Evolutionary conservation across 2,113 vertebrate species (phyloP).

Genomic region (Cyprinus carpio): DNA sequence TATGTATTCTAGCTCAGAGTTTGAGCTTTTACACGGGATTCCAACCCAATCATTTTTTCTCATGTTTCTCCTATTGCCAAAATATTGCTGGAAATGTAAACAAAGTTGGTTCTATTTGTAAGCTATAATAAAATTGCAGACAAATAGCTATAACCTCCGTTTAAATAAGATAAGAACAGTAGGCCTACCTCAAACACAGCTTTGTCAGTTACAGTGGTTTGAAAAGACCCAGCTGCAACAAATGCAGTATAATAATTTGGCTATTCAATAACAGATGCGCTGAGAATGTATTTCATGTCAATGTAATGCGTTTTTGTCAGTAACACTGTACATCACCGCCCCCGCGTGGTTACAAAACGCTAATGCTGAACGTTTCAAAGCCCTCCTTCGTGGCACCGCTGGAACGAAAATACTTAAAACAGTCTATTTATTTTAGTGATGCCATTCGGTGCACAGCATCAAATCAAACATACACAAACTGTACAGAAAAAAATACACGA

Average conservation of each 20-base stretch:
- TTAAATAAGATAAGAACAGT: not conserved
- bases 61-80: not conserved
- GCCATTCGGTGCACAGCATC: not conserved
- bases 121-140: not conserved
- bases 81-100: not conserved
- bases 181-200: not conserved
- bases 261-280: not conserved
- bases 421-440: not conserved
- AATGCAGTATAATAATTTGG: too few species aligned
- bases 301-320: not conserved
- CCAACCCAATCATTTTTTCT: not conserved
- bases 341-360: slow-evolving; percentile 23
- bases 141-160: not conserved
- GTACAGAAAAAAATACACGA: too few species aligned
- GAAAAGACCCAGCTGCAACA: not conserved
- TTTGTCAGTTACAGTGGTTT: not conserved
- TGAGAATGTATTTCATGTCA: not conserved
- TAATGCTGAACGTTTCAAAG: not conserved
- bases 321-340: slow-evolving; percentile 26
- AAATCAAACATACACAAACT: not conserved
- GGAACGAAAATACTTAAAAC: not conserved
- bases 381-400: not conserved
- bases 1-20: slow-evolving; percentile 1
- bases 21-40: not conserved
- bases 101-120: not conserved